A percentile compares a stretch with the other conserved stretches of the same genome.
Conservation (phyloP, 1,140 invertebrate species). For the Zaprionus inermis region DNA sequence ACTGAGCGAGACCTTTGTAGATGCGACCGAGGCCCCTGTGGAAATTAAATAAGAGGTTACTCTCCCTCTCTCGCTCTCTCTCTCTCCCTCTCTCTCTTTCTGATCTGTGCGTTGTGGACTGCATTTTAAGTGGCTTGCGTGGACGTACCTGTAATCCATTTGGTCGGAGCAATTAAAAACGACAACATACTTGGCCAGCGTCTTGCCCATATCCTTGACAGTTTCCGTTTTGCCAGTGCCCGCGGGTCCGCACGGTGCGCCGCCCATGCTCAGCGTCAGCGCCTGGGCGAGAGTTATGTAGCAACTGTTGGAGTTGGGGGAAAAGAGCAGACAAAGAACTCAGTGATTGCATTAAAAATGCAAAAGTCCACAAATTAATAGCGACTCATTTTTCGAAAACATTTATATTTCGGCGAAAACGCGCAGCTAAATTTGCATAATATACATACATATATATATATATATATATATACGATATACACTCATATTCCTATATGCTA, state of each 20-base stretch:
- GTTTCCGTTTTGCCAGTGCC: constrained; percentile 99
- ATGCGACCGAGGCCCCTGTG: constrained; percentile 93
- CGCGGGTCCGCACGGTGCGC: constrained; percentile 96
- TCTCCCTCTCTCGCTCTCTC: neutral
- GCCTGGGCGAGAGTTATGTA: constrained; percentile 99
- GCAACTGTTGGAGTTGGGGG: constrained; percentile 87
- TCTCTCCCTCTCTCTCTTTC: no score
- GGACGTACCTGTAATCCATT: constrained; percentile 95
- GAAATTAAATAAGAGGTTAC: constrained; percentile 26
- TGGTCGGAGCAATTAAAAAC: constrained; percentile 99
- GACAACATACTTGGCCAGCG: constrained; percentile 98
- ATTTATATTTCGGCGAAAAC: constrained; percentile 31
- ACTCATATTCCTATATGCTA: neutral
- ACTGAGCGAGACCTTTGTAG: constrained; percentile 96
- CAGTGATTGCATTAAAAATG: constrained; percentile 32
- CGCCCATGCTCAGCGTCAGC: constrained; percentile 97
- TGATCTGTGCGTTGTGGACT: constrained; percentile 2
- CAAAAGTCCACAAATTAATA: constrained; percentile 38
- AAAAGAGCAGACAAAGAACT: constrained; percentile 32
- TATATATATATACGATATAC: no score
- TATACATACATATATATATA: neutral
- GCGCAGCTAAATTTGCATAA: neutral
- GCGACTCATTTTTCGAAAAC: constrained; percentile 12
- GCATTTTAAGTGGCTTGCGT: constrained; percentile 41
- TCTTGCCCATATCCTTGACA: constrained; percentile 99